Evolutionary conservation across 2,888 invertebrate species (phyloP).

Genomic region (Lasioglossum morio): DNA sequence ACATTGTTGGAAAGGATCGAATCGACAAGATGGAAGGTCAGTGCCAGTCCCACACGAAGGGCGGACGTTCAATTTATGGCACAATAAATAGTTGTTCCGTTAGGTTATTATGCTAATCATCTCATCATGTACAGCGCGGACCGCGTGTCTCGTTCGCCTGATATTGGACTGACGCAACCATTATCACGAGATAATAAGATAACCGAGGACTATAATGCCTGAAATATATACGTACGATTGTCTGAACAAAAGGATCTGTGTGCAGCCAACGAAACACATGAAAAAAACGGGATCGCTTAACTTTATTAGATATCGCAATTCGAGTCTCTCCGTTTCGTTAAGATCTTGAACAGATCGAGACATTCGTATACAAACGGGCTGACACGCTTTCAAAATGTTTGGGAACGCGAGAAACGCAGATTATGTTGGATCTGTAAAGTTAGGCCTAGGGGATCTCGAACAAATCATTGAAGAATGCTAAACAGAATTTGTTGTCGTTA

Average conservation of each 20-base stretch:
- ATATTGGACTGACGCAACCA: constrained; percentile 57
- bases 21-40: constrained; percentile 59
- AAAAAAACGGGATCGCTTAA: constrained; percentile 12
- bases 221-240: constrained; percentile 28
- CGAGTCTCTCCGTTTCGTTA: constrained; percentile 40
- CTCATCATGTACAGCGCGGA: constrained; percentile 61
- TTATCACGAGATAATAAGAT: constrained; percentile 23
- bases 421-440: constrained; percentile 31
- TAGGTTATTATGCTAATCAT: constrained; percentile 66
- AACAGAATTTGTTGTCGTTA: background rate
- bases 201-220: constrained; percentile 34
- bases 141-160: constrained; percentile 58
- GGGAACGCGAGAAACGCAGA: constrained; percentile 52
- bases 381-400: constrained; percentile 14
- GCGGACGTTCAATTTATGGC: constrained; percentile 74
- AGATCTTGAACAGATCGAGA: constrained; percentile 32
- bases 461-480: constrained; percentile 23
- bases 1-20: constrained; percentile 37
- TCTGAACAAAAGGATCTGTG: constrained; percentile 32
- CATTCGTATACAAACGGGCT: constrained; percentile 48
- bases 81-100: constrained; percentile 73
- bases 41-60: constrained; percentile 62
- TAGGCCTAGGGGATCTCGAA: constrained; percentile 44
- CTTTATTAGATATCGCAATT: constrained; percentile 35
- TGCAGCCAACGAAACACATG: constrained; percentile 27